phyloP scores from a whole-genome alignment of 2,888 invertebrate genomes.

The Luffia ferchaultella region DNA sequence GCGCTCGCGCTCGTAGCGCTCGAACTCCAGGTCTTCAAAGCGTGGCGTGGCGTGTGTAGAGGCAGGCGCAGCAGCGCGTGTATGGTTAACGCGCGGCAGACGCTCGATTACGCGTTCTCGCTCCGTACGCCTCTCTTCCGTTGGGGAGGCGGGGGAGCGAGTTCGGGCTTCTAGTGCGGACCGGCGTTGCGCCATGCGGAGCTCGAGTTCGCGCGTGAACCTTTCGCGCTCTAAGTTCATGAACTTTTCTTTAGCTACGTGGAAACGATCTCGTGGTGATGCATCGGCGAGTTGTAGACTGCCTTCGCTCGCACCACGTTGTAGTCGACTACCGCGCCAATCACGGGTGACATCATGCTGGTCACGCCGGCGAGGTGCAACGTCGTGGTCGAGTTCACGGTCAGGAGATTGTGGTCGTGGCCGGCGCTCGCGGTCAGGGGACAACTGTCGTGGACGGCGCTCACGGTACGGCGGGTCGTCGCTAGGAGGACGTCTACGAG shows the following conservation, averaged over 20 bases:
- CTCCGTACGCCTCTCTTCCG: slow-evolving; percentile 37
- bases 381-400: slow-evolving; percentile 21
- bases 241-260: slow-evolving; percentile 88
- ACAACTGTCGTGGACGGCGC: slow-evolving; percentile 1
- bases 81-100: slow-evolving; percentile 50
- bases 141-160: slow-evolving; percentile 63
- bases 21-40: slow-evolving; percentile 23
- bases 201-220: slow-evolving; percentile 63
- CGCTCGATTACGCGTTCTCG: slow-evolving; percentile 40
- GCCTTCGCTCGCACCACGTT: slow-evolving; percentile 52
- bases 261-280: slow-evolving; percentile 81
- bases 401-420: slow-evolving; percentile 23
- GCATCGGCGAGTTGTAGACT: slow-evolving; percentile 47
- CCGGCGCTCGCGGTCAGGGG: slow-evolving; percentile 1
- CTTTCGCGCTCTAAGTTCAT: slow-evolving; percentile 78
- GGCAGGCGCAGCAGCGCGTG: slow-evolving; percentile 27
- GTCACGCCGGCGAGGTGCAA: slow-evolving; percentile 29
- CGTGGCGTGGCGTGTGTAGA: not conserved
- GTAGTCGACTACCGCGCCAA: slow-evolving; percentile 20
- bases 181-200: slow-evolving; percentile 57
- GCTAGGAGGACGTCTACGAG: slow-evolving; percentile 23
- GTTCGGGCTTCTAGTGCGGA: slow-evolving; percentile 59
- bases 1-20: slow-evolving; percentile 49
- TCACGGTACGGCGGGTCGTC: slow-evolving; percentile 25
- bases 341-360: slow-evolving; percentile 30